These are phyloP conservation scores for Conger conger DNA, from an alignment of 2,113 vertebrate species.

Conservation along the genomic window DNA sequence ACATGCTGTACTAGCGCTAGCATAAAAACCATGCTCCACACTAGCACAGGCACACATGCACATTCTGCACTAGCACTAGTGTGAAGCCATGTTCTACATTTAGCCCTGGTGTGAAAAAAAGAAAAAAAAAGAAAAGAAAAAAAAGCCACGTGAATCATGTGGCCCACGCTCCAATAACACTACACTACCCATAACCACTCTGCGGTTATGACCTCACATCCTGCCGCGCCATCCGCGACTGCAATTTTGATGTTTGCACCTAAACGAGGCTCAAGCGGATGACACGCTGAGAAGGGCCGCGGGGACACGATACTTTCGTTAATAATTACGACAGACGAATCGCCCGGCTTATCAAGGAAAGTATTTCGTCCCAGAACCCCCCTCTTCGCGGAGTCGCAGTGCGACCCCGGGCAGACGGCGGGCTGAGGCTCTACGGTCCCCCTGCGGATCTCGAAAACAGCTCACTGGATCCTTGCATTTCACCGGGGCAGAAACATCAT, in stretches of 20 bases:
- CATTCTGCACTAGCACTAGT: not conserved
- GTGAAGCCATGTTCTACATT: constrained; percentile 26
- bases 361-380: constrained; percentile 50
- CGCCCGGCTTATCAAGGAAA: constrained; percentile 53
- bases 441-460: constrained; percentile 42
- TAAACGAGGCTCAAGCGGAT: constrained; percentile 38
- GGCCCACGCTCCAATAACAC: constrained; percentile 18
- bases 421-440: not conserved
- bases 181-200: constrained; percentile 22
- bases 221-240: constrained; percentile 27
- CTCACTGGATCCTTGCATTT: constrained; percentile 60
- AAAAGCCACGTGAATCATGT: constrained; percentile 15
- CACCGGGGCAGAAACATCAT: constrained; percentile 54
- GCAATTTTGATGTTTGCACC: constrained; percentile 41
- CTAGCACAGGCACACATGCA: constrained; percentile 3
- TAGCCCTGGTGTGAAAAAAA: not conserved
- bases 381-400: not conserved
- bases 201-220: constrained; percentile 16
- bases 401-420: not conserved
- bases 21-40: constrained; percentile 42
- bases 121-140: constrained; percentile 36
- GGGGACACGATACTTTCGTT: constrained; percentile 39
- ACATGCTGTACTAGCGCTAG: constrained; percentile 38
- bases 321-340: constrained; percentile 55
- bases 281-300: constrained; percentile 25